These are phyloP conservation scores for Erebia aethiops DNA, from an alignment of 2,888 invertebrate species.

Conservation along the genomic window DNA sequence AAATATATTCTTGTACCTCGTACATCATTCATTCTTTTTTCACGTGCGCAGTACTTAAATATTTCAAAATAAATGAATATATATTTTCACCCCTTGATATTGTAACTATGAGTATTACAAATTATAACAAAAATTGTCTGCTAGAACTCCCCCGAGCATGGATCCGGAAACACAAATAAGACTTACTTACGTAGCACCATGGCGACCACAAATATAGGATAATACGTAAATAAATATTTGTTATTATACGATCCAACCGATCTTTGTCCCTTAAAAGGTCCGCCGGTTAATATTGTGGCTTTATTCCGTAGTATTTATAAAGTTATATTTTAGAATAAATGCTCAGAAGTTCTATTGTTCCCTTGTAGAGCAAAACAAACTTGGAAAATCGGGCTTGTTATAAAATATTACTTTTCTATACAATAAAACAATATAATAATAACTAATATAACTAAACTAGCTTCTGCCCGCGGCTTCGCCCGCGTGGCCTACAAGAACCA, in stretches of 20 bases:
- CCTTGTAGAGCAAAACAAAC: not conserved
- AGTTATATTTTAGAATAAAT: not conserved
- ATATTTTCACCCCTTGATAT: not conserved
- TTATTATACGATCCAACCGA: slow-evolving; percentile 18
- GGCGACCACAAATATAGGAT: slow-evolving; percentile 26
- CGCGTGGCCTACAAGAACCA: no score
- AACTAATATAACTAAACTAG: no score
- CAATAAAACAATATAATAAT: no score
- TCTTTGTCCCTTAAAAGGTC: slow-evolving; percentile 23
- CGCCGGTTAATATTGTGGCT: not conserved
- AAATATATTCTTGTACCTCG: no score
- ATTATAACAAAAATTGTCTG: slow-evolving; percentile 10
- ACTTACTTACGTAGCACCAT: slow-evolving; percentile 17
- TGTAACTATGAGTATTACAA: not conserved
- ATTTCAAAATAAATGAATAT: not conserved
- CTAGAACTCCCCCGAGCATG: slow-evolving; percentile 11
- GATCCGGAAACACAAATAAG: slow-evolving; percentile 27
- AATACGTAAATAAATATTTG: slow-evolving; percentile 28
- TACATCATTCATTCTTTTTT: no score
- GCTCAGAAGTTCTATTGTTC: not conserved
- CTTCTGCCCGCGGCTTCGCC: no score
- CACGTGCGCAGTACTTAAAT: not conserved
- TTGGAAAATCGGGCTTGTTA: not conserved
- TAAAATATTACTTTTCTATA: no score
- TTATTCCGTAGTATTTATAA: slow-evolving; percentile 6